Conservation (phyloP, 30 jellyfish, hydroid and myxozoan species). For the Phacellophora camtschatica region DNA sequence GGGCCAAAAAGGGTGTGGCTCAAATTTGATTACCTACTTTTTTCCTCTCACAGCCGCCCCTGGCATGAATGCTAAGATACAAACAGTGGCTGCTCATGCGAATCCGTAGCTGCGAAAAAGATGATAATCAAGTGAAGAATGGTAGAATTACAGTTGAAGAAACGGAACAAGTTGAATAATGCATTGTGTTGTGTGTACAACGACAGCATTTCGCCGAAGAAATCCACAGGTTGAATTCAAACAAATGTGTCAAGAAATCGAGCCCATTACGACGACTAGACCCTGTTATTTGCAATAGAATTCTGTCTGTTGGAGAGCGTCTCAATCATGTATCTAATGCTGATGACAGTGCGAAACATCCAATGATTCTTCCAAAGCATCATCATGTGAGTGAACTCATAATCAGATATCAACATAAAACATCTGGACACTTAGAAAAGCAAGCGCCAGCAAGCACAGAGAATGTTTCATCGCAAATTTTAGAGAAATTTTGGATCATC, state of each 20-base stretch:
- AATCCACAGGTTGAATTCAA: background rate
- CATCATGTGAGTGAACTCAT: constrained; percentile 18
- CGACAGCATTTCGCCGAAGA: background rate
- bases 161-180: background rate
- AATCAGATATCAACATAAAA: constrained; percentile 1
- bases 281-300: constrained; percentile 1
- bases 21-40: too few species aligned
- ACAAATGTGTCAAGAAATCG: background rate
- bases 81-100: background rate
- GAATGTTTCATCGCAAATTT: background rate
- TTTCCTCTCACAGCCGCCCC: too few species aligned
- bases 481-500: constrained; percentile 44
- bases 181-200: constrained; percentile 7
- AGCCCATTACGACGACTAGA: constrained; percentile 1
- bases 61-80: background rate
- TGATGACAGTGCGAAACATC: background rate
- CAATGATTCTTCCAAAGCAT: constrained; percentile 13
- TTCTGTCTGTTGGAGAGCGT: constrained; percentile 23
- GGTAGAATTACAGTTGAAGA: constrained; percentile 3
- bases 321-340: constrained; percentile 1
- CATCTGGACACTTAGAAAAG: constrained; percentile 18
- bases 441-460: too few species aligned
- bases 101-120: background rate
- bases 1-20: too few species aligned
- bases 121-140: background rate